Evolutionary conservation across 2,888 invertebrate species (phyloP).

Genomic region (Philonicus albiceps): DNA sequence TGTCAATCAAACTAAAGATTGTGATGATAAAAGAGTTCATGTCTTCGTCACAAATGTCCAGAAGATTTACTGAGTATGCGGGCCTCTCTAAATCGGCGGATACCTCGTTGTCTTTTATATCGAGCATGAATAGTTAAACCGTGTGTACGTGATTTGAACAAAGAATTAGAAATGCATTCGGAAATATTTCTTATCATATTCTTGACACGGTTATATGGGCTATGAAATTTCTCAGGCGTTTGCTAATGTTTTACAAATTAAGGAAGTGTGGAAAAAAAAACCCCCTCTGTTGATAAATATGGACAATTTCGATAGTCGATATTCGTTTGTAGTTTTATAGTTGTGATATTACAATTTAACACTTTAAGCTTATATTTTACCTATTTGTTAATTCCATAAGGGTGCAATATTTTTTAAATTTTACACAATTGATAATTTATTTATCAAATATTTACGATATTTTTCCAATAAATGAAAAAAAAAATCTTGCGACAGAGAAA

Average conservation of each 20-base stretch:
- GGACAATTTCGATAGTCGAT: too few species aligned
- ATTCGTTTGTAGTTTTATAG: too few species aligned
- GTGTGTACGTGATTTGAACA: neutral
- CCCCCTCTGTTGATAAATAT: neutral
- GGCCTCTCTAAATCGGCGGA: neutral
- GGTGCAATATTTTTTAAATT: too few species aligned
- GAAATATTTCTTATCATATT: neutral
- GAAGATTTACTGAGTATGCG: neutral
- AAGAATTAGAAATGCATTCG: neutral
- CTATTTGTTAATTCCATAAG: too few species aligned
- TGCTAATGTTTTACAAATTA: neutral
- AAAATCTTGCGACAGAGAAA: too few species aligned
- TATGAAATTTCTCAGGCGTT: neutral
- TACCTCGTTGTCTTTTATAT: neutral
- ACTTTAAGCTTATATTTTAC: too few species aligned
- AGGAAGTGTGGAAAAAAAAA: neutral
- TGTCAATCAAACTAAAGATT: neutral
- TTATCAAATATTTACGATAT: too few species aligned
- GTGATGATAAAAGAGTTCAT: neutral
- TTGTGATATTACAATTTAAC: too few species aligned
- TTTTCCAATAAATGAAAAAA: too few species aligned
- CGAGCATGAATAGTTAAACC: neutral
- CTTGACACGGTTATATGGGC: neutral
- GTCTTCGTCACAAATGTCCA: neutral
- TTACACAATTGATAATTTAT: too few species aligned